Conservation (phyloP, 92 coral and sea anemone species). For the Anthopleura xanthogrammica region DNA sequence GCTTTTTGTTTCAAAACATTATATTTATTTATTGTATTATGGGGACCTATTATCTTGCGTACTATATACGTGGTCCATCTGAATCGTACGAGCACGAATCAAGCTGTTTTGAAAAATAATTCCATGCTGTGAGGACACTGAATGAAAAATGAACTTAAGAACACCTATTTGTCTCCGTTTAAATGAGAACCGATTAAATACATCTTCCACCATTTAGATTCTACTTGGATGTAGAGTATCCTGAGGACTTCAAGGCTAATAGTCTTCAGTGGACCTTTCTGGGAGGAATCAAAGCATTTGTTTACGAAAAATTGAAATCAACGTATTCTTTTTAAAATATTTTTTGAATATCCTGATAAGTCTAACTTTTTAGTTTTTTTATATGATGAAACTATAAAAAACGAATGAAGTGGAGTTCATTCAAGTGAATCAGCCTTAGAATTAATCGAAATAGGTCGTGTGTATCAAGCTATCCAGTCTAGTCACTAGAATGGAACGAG, state of each 20-base stretch:
- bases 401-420: background rate
- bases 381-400: background rate
- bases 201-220: background rate
- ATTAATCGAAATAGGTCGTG: background rate
- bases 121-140: background rate
- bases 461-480: background rate
- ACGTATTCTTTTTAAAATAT: background rate
- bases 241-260: too few species aligned
- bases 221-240: background rate
- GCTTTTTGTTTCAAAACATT: background rate
- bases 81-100: background rate
- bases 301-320: too few species aligned
- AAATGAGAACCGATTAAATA: background rate
- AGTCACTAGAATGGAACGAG: background rate
- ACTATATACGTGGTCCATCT: background rate
- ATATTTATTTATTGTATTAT: background rate
- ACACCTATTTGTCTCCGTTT: background rate
- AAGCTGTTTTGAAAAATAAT: slow-evolving; percentile 4
- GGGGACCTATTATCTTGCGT: background rate
- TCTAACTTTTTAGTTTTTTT: background rate
- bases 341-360: background rate
- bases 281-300: too few species aligned
- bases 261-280: too few species aligned
- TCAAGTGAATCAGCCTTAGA: background rate
- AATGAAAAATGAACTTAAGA: background rate